A percentile compares a stretch with the other conserved stretches of the same genome.
These are phyloP conservation scores for Plebejus melissa DNA, from an alignment of 2,888 invertebrate species.

Conservation along the genomic window DNA sequence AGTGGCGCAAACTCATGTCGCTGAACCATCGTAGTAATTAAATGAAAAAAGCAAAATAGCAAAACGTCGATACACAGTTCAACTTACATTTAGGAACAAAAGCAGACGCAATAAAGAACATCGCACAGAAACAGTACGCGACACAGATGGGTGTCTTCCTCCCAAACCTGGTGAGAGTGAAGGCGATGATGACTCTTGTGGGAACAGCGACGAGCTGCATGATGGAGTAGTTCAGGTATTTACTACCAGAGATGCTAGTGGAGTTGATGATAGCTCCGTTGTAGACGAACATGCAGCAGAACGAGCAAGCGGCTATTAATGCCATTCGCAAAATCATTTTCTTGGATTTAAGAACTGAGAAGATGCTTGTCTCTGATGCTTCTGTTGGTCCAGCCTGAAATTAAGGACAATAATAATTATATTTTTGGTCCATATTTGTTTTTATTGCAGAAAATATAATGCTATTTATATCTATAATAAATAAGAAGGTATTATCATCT, in stretches of 20 bases:
- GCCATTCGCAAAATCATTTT: slow-evolving; percentile 56
- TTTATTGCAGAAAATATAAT: no score
- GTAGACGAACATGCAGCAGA: slow-evolving; percentile 86
- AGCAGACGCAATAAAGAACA: slow-evolving; percentile 76
- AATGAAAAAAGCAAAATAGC: not conserved
- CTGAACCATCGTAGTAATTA: not conserved
- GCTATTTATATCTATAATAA: not conserved
- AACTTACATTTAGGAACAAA: slow-evolving; percentile 74
- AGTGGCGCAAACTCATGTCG: no score
- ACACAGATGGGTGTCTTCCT: slow-evolving; percentile 68
- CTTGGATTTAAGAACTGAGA: slow-evolving; percentile 55
- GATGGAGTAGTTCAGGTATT: slow-evolving; percentile 86
- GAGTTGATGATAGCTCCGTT: slow-evolving; percentile 88
- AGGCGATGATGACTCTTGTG: slow-evolving; percentile 63
- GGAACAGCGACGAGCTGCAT: slow-evolving; percentile 83
- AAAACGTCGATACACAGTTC: slow-evolving; percentile 20
- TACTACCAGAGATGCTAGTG: slow-evolving; percentile 85
- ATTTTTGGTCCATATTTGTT: no score
- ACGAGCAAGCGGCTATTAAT: slow-evolving; percentile 80
- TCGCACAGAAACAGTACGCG: slow-evolving; percentile 65
- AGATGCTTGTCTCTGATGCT: slow-evolving; percentile 37
- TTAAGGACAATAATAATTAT: no score
- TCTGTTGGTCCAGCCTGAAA: slow-evolving; percentile 43
- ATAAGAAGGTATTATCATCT: slow-evolving; percentile 7
- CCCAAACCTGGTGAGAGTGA: slow-evolving; percentile 82